These are phyloP conservation scores for Paratrypauchen microcephalus DNA, from an alignment of 2,797 vertebrate species.

Conservation along the genomic window DNA sequence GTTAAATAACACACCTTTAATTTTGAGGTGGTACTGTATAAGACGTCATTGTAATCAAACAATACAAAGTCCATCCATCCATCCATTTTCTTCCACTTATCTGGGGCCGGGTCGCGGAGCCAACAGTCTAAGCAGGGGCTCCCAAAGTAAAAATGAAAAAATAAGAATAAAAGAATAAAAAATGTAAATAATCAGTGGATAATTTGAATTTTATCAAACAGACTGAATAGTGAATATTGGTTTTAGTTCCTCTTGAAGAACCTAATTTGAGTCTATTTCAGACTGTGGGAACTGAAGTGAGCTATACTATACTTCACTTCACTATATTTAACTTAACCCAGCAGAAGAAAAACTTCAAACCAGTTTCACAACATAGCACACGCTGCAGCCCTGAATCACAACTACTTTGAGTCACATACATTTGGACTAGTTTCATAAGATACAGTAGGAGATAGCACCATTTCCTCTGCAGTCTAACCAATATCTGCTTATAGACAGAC, in stretches of 20 bases:
- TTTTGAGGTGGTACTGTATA: neutral
- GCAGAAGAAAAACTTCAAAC: slow-evolving; percentile 36
- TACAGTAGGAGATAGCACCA: neutral
- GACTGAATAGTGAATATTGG: too few species aligned
- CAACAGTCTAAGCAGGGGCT: too few species aligned
- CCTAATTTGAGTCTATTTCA: neutral
- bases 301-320: neutral
- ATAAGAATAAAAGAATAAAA: too few species aligned
- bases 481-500: neutral
- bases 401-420: neutral
- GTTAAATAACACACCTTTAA: neutral
- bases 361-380: slow-evolving; percentile 54
- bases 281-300: neutral
- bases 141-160: too few species aligned
- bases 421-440: slow-evolving; percentile 6
- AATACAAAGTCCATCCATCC: too few species aligned
- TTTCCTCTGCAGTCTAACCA: slow-evolving; percentile 27
- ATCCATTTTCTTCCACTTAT: too few species aligned
- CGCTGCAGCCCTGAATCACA: slow-evolving; percentile 24
- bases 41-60: too few species aligned
- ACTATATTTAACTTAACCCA: slow-evolving; percentile 1
- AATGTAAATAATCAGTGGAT: too few species aligned
- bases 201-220: too few species aligned
- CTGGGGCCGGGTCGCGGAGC: too few species aligned
- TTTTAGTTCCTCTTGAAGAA: too few species aligned